Evolutionary conservation across 2,888 invertebrate species (phyloP).

Genomic region (Dicyrtomina minuta): DNA sequence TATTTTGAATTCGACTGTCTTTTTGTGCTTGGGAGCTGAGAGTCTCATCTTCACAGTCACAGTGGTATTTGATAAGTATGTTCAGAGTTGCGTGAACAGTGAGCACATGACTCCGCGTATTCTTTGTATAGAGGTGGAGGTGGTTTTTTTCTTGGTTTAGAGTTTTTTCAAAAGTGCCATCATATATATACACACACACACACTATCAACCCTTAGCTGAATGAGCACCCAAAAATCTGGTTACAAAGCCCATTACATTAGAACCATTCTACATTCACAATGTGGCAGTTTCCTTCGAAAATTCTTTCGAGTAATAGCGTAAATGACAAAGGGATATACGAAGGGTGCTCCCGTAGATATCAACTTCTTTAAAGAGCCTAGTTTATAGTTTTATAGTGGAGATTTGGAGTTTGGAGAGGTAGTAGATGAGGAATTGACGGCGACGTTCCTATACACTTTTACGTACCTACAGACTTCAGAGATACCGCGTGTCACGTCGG

Average conservation of each 20-base stretch:
- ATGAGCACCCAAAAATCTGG: constrained; percentile 14
- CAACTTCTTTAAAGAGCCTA: no score
- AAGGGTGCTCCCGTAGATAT: constrained; percentile 3
- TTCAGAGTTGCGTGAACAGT: background rate
- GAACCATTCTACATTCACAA: constrained; percentile 8
- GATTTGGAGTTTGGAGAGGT: no score
- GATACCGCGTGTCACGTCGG: background rate
- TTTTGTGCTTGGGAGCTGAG: no score
- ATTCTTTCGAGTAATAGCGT: background rate
- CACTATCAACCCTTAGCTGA: constrained; percentile 9
- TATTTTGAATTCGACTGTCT: no score
- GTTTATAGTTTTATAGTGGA: no score
- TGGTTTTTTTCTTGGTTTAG: background rate
- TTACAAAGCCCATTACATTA: background rate
- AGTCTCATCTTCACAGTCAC: no score
- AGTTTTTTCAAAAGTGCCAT: constrained; percentile 1
- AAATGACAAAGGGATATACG: constrained; percentile 7
- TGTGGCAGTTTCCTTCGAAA: background rate
- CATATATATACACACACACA: no score
- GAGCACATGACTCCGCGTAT: no score
- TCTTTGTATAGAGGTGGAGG: background rate
- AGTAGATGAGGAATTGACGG: background rate
- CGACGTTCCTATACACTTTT: no score
- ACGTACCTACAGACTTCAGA: no score
- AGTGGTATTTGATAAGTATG: background rate